Conservation (phyloP, 2,113 vertebrate species). For the Sebastes schlegelii region DNA sequence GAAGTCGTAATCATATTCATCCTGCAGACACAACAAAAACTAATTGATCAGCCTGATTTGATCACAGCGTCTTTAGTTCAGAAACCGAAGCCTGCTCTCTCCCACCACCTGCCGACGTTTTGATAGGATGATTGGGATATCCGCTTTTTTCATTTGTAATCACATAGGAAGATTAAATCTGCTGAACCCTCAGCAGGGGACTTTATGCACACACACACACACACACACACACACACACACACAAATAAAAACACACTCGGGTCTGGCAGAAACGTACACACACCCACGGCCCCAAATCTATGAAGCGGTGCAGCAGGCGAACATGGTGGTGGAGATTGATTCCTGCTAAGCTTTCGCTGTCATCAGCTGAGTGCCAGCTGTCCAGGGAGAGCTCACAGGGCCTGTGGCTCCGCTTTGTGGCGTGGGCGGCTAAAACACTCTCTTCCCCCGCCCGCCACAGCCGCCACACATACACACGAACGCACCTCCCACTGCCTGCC, state of each 20-base stretch:
- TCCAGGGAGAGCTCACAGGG: slow-evolving; percentile 56
- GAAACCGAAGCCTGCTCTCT: slow-evolving; percentile 2
- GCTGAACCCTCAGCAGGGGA: slow-evolving; percentile 22
- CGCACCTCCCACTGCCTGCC: slow-evolving; percentile 48
- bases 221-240: no score
- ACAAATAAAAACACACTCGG: slow-evolving; percentile 15
- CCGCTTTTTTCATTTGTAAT: slow-evolving; percentile 61
- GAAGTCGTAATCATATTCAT: slow-evolving; percentile 41
- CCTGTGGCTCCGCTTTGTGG: slow-evolving; percentile 46
- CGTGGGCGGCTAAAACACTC: slow-evolving; percentile 61
- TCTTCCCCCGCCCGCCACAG: slow-evolving; percentile 26
- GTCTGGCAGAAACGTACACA: slow-evolving; percentile 31
- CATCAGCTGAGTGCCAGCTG: slow-evolving; percentile 83
- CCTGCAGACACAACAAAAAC: slow-evolving; percentile 12
- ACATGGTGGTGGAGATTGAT: slow-evolving; percentile 68
- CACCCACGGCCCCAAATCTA: slow-evolving; percentile 38
- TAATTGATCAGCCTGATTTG: slow-evolving; percentile 56
- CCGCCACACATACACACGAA: slow-evolving; percentile 25
- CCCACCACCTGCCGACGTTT: slow-evolving; percentile 38
- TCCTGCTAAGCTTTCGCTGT: slow-evolving; percentile 71
- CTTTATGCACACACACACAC: not conserved
- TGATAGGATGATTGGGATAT: slow-evolving; percentile 37
- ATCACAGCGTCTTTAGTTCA: slow-evolving; percentile 47
- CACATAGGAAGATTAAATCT: slow-evolving; percentile 55
- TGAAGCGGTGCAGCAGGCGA: slow-evolving; percentile 51